phyloP scores from a whole-genome alignment of 2,113 vertebrate species.

The Lagopus muta region DNA sequence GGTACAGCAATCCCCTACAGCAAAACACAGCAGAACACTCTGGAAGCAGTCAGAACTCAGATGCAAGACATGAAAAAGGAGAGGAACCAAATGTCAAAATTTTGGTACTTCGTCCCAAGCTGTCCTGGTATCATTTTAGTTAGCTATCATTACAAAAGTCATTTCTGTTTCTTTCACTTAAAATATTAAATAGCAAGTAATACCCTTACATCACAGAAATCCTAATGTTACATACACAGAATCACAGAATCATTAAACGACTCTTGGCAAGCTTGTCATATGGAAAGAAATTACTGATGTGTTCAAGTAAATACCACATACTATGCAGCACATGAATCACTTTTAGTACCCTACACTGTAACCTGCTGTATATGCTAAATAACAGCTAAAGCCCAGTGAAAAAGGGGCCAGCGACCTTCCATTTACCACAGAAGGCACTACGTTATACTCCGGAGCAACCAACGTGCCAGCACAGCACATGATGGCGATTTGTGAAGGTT shows the following conservation, averaged over 20 bases:
- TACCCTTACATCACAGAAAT: background rate
- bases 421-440: background rate
- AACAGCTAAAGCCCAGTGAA: background rate
- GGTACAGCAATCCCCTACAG: background rate
- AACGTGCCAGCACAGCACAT: background rate
- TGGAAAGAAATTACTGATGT: background rate
- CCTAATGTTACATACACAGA: background rate
- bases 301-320: background rate
- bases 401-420: background rate
- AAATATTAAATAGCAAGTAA: conserved; percentile 10
- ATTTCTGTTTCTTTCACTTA: background rate
- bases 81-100: background rate
- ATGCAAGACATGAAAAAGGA: rapidly evolving
- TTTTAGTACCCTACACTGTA: background rate
- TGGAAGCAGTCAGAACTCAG: background rate
- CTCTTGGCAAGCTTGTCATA: background rate
- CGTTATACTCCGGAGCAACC: background rate
- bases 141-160: background rate
- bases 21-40: background rate
- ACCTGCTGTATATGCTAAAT: background rate
- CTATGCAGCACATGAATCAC: background rate
- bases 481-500: background rate
- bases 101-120: background rate
- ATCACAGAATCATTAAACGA: background rate
- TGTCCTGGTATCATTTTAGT: background rate